Evolutionary conservation across 2,797 vertebrate genomes (phyloP).

Genomic region (Tauraco hartlaubi): DNA sequence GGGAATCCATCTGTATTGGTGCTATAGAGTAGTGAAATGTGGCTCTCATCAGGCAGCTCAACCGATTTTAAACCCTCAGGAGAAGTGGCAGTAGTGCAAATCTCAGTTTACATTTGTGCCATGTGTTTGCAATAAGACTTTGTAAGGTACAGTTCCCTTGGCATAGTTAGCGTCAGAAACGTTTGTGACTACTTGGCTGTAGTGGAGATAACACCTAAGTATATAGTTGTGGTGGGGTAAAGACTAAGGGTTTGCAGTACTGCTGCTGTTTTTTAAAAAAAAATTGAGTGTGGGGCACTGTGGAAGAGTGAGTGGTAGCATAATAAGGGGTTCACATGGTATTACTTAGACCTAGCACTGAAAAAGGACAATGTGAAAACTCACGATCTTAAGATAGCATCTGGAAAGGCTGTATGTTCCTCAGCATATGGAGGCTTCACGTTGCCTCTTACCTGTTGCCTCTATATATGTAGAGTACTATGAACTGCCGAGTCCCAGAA

Average conservation of each 20-base stretch:
- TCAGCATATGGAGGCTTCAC: neutral
- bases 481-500: neutral
- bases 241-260: neutral
- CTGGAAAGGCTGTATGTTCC: neutral
- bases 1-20: fast-evolving
- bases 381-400: neutral
- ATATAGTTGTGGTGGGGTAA: neutral
- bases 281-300: neutral
- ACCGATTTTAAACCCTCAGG: neutral
- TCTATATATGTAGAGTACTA: neutral
- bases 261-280: neutral
- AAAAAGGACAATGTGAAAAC: neutral
- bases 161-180: neutral
- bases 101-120: neutral
- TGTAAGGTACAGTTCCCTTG: neutral
- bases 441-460: neutral
- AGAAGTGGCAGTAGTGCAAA: neutral
- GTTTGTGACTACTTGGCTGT: neutral
- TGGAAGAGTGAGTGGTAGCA: neutral
- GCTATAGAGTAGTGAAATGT: neutral
- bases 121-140: neutral
- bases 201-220: neutral
- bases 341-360: neutral
- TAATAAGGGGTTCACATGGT: neutral
- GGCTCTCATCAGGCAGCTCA: neutral